These are phyloP conservation scores for Diarsia mendica DNA, from an alignment of 2,888 invertebrate species.

Conservation along the genomic window DNA sequence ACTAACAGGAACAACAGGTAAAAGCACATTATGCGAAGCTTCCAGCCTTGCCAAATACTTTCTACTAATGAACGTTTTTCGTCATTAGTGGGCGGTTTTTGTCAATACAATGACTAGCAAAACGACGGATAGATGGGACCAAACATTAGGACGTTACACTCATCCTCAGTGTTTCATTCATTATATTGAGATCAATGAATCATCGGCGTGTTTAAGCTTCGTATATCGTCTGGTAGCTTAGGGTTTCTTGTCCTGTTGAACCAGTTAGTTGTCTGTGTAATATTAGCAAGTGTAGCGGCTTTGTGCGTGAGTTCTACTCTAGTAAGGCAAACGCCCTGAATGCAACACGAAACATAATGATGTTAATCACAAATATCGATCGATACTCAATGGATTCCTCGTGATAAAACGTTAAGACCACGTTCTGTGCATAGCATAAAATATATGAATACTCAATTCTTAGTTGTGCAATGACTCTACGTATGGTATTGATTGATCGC, in stretches of 20 bases:
- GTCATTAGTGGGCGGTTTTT: constrained; percentile 74
- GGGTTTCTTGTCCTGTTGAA: constrained; percentile 63
- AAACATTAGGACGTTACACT: constrained; percentile 77
- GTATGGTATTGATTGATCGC: constrained; percentile 34
- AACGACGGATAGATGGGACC: constrained; percentile 69
- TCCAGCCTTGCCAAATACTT: constrained; percentile 83
- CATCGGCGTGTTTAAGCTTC: constrained; percentile 66
- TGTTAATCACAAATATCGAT: constrained; percentile 49
- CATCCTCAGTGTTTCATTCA: constrained; percentile 73
- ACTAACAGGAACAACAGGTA: constrained; percentile 78
- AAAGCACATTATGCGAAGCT: constrained; percentile 76
- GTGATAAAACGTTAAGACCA: constrained; percentile 2
- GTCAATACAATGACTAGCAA: constrained; percentile 66
- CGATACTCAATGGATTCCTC: not conserved
- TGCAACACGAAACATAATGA: constrained; percentile 26
- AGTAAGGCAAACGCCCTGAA: constrained; percentile 15
- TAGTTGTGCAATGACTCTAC: constrained; percentile 15
- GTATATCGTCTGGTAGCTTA: constrained; percentile 52
- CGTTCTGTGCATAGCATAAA: constrained; percentile 24
- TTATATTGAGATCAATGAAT: constrained; percentile 75
- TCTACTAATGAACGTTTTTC: constrained; percentile 79
- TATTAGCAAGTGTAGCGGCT: constrained; percentile 50
- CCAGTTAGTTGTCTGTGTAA: constrained; percentile 52
- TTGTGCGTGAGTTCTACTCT: constrained; percentile 28
- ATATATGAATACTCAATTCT: constrained; percentile 22